phyloP scores from a whole-genome alignment of 2,888 invertebrate genomes.

The Neelides folsomi region DNA sequence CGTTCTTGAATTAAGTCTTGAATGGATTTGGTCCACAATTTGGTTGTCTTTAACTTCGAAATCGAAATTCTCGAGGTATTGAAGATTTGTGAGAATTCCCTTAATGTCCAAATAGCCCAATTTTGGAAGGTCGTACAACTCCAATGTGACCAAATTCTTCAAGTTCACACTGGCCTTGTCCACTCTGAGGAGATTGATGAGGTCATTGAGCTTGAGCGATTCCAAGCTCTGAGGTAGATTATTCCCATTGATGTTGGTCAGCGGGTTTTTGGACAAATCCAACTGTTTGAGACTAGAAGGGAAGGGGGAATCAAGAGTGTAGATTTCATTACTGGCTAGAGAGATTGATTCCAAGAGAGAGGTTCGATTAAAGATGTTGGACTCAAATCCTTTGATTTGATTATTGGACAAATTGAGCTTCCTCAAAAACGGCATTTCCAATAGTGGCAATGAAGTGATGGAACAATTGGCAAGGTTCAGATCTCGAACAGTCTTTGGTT shows the following conservation, averaged over 20 bases:
- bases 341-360: conserved; percentile 65
- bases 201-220: conserved; percentile 50
- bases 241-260: conserved; percentile 60
- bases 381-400: conserved; percentile 51
- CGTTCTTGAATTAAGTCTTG: conserved; percentile 36
- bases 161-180: conserved; percentile 70
- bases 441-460: conserved; percentile 41
- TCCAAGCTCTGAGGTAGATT: conserved; percentile 52
- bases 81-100: conserved; percentile 61
- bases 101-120: conserved; percentile 61
- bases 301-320: conserved; percentile 50
- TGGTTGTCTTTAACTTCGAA: conserved; percentile 70
- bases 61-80: conserved; percentile 59
- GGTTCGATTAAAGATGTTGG: conserved; percentile 59
- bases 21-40: conserved; percentile 60
- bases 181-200: conserved; percentile 57
- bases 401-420: conserved; percentile 65
- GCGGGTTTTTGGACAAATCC: conserved; percentile 73
- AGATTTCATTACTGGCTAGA: conserved; percentile 53
- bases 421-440: conserved; percentile 71
- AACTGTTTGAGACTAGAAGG: conserved; percentile 56
- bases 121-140: conserved; percentile 62
- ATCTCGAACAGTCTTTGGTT: conserved; percentile 68
- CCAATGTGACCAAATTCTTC: conserved; percentile 53
- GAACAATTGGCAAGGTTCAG: conserved; percentile 70